Evolutionary conservation across 2,113 vertebrate species (phyloP).

Genomic region (Hystrix cristata): DNA sequence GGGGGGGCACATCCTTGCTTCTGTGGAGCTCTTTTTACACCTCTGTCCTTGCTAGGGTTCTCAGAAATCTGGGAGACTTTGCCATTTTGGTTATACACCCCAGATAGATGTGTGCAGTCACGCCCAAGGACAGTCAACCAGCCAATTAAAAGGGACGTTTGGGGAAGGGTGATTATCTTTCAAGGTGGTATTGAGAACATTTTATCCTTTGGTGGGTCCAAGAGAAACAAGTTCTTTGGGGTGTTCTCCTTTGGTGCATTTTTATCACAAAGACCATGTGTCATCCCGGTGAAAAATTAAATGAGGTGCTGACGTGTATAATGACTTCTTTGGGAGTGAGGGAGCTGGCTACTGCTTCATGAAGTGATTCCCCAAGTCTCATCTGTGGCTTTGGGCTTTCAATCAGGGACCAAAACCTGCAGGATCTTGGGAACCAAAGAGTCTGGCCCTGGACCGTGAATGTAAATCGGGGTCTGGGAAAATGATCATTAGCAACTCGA

Average conservation of each 20-base stretch:
- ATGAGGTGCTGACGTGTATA: not conserved
- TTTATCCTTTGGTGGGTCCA: constrained; percentile 77
- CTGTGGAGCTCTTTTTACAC: not conserved
- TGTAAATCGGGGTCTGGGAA: constrained; percentile 68
- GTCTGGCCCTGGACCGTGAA: constrained; percentile 62
- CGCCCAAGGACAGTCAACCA: constrained; percentile 55
- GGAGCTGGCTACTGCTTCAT: not conserved
- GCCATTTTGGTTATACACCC: constrained; percentile 7
- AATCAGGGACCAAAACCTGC: not conserved
- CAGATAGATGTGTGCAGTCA: not conserved
- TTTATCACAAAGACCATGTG: constrained; percentile 65
- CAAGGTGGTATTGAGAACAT: constrained; percentile 72
- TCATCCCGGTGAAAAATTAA: constrained; percentile 55
- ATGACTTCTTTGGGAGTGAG: not conserved
- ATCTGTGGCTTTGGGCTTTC: not conserved
- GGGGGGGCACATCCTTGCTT: not conserved
- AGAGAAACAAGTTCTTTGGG: constrained; percentile 68
- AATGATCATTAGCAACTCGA: constrained; percentile 63
- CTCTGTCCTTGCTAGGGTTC: not conserved
- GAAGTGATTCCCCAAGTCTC: not conserved
- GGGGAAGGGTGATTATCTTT: constrained; percentile 68
- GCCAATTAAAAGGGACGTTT: constrained; percentile 70
- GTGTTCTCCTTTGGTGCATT: constrained; percentile 67
- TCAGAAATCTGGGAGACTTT: constrained; percentile 37
- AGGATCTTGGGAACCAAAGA: constrained; percentile 42